Conservation (phyloP, 2,113 vertebrate species). For the Cyanoliseus patagonus region DNA sequence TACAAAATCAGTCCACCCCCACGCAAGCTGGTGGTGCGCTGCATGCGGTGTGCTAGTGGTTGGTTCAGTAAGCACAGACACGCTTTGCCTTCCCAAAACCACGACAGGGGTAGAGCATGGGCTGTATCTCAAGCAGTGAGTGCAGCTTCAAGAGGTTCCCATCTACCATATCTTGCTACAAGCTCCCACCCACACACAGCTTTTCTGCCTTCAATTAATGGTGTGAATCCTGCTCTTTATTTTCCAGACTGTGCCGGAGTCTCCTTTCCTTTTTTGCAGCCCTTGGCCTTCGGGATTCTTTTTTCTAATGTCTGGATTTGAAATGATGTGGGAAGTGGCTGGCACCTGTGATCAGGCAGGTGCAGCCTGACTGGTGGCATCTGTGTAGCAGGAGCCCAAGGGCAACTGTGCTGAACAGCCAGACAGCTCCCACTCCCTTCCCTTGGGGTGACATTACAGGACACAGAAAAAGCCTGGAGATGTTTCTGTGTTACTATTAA, state of each 20-base stretch:
- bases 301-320: neutral
- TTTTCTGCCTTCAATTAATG: neutral
- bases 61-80: neutral
- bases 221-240: neutral
- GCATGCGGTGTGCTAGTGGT: neutral
- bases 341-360: neutral
- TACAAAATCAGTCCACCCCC: neutral
- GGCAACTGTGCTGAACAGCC: neutral
- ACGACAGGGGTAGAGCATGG: neutral
- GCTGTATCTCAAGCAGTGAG: neutral
- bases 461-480: neutral
- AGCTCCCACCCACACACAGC: neutral
- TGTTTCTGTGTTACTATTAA: neutral
- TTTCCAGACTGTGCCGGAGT: neutral
- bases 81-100: neutral
- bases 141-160: neutral
- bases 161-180: neutral
- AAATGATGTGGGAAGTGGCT: neutral
- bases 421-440: neutral
- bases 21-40: neutral
- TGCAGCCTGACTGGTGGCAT: neutral
- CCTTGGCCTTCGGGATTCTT: neutral
- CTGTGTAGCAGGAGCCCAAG: neutral
- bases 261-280: neutral
- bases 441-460: neutral